Conservation (phyloP, 2,797 vertebrate species). For the Hydrolagus colliei region DNA sequence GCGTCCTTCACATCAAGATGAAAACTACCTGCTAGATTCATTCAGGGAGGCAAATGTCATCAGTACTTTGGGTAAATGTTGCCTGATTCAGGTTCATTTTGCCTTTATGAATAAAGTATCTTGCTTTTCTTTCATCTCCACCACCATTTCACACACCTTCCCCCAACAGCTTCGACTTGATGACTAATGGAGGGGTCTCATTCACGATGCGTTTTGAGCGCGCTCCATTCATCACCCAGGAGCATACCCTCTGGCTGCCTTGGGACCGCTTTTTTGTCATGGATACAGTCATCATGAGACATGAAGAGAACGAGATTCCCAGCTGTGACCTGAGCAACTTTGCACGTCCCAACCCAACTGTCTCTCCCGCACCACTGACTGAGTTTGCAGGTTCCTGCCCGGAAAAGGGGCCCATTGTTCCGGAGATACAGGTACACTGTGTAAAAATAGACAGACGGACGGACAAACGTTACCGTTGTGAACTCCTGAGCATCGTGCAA, state of each 20-base stretch:
- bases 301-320: constrained; percentile 94
- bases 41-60: too few relatives aligned
- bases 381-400: constrained; percentile 83
- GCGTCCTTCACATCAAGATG: too few relatives aligned
- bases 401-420: constrained; percentile 80
- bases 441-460: background rate
- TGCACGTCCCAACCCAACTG: constrained; percentile 74
- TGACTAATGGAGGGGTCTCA: constrained; percentile 86
- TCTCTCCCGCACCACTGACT: constrained; percentile 81
- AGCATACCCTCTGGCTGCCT: constrained; percentile 90
- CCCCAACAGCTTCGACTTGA: constrained; percentile 79
- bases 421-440: constrained; percentile 85
- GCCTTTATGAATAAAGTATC: constrained; percentile 20
- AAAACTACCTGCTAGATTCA: too few relatives aligned
- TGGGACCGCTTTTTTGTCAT: constrained; percentile 98
- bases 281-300: constrained; percentile 94
- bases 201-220: constrained; percentile 84
- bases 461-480: too few relatives aligned
- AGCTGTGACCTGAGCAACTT: constrained; percentile 97
- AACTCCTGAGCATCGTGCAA: too few relatives aligned
- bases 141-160: constrained; percentile 33
- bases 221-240: constrained; percentile 93
- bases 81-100: background rate
- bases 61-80: background rate
- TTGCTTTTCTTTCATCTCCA: background rate